Evolutionary conservation across 2,113 vertebrate species (phyloP).

Genomic region (Riparia riparia): DNA sequence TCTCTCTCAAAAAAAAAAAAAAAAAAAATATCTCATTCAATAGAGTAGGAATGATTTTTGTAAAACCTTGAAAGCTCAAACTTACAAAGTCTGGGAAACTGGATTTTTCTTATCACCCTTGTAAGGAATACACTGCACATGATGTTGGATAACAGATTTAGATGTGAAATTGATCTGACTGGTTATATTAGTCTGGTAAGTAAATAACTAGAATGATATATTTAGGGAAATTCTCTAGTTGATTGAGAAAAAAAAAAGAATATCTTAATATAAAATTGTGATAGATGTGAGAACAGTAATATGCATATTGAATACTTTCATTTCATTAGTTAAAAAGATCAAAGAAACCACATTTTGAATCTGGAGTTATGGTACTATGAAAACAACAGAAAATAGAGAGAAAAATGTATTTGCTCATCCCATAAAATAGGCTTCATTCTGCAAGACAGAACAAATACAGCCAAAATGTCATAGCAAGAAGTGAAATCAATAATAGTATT

Average conservation of each 20-base stretch:
- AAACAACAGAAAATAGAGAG: neutral
- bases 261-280: neutral
- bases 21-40: neutral
- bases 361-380: neutral
- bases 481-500: neutral
- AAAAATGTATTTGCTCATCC: neutral
- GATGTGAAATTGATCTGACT: constrained; percentile 1
- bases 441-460: neutral
- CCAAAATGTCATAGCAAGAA: neutral
- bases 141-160: neutral
- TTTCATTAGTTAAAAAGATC: neutral
- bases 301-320: neutral
- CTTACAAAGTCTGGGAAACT: neutral
- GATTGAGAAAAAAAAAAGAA: neutral
- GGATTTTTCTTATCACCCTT: neutral
- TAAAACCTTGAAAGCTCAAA: neutral
- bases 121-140: neutral
- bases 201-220: neutral
- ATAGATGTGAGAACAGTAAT: neutral
- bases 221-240: neutral
- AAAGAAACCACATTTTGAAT: neutral
- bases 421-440: neutral
- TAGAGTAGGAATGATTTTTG: neutral
- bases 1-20: no score
- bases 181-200: neutral